Base-by-base conservation (phyloP, 2,797 vertebrate species). In the Gobio occitaniae region DNA sequence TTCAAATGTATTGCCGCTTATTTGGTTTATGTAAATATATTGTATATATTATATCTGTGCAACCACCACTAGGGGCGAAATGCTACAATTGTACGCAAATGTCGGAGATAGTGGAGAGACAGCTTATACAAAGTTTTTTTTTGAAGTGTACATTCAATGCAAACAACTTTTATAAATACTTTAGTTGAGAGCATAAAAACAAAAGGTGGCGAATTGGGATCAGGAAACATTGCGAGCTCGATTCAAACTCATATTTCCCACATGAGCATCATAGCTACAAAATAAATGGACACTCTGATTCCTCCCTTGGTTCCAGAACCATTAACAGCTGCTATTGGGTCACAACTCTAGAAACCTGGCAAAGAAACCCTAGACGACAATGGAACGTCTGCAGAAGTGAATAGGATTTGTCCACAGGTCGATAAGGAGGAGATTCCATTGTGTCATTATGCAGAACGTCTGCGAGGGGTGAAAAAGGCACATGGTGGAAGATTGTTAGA, bases 341-440 rank as follows among this genome's bases (percentile, higher is more conserved):
- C 82, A 84, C 44, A 82, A 74, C 5, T 15, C 36, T 17, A 47
- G 10, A 70, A 70, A 36, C 36, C n/a, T 78, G 83, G 75, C 65
- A 78, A 29, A 61, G 16, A 56, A 69, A 36, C 11, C 17, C 32
- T n/a, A 4, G 38, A 48, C 8, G 11, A 29, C 82, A 68, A 29
- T 48, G 69, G 66, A 84, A 84, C 78, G 77, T 59, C 79, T 84
- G 52, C 25, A 84, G 63, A 69, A 74, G 25, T 38, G 47, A 74
- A 41, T 17, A 61, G 19, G 25, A 81, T 50, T 84, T 44, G 38
- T 19, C 69, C 52, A 69, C 25, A 59, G 75, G 63, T 38, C n/a
- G 77, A 75, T 68, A 56, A 76, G 78, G 32, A 77, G 70, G 44
- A 44, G 41, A 56, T 69, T 84, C 79, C 78, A 87, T 81, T 82